Base-by-base conservation (phyloP, 2,888 invertebrate genomes). In the Tryphoninae sp. region DNA sequence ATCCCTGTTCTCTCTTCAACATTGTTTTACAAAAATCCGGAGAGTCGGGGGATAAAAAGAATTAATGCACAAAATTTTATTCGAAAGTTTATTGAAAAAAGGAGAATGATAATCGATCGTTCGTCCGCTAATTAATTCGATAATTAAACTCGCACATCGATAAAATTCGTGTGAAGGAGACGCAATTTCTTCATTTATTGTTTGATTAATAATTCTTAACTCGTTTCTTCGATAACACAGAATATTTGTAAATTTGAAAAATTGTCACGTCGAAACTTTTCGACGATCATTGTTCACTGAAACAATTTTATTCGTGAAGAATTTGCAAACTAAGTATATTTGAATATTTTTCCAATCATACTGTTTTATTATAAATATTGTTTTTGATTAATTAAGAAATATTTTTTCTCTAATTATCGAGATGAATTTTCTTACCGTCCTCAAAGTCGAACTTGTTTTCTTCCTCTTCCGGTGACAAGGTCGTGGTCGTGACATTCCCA, bases 391-490 rank as follows among this genome's bases (percentile, higher is more conserved):
- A 1, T 9, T 9, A 4, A 49, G 26, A 62, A 13, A 2, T 19
- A 42, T 16, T 0, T 7, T 42, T 23, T 19, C 4, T 26, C 33
- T 33, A 33, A 33, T 33, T 33, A n/a, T 51, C 8, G n/a, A 16
- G 1, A 2, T 16, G 6, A 16, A 64, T 69, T 58, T 61, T 83
- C 87, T 83, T 80, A 91, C 91, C 89, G 68, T 92, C 91, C 23
- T 89, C 88, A 3, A 90, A 86, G 13, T 89, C 89, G 33, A 91
- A 90, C 78, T 86, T 87, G 61, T 89, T 90, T 6, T 89, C 89
- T 49, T 85, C 74, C 69, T 91, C 90, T 33, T 90, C 90, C 8
- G 90, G 89, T 7, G 90, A 88, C 74, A 90, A 72, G 11, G 86
- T 85, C 6, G 90, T 91, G 16, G 89, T 89, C 0, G 89, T 89